phyloP scores from a whole-genome alignment of 2,888 invertebrate genomes.

The Cephus pygmeus region DNA sequence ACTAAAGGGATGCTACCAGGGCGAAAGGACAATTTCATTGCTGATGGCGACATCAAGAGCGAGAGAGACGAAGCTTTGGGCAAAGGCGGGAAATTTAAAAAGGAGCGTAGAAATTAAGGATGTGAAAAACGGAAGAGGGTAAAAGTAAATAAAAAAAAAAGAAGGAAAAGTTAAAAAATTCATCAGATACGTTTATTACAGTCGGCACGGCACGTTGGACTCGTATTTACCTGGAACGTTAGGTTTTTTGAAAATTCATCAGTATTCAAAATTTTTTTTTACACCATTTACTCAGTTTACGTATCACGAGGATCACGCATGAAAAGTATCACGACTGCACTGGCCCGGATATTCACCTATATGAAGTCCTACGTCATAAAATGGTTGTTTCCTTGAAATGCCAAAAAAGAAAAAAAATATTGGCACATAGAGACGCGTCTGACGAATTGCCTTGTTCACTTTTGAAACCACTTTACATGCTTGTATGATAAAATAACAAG shows the following conservation, averaged over 20 bases:
- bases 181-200: neutral
- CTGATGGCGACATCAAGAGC: neutral
- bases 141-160: neutral
- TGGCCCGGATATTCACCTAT: neutral
- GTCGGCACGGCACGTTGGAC: neutral
- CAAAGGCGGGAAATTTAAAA: neutral
- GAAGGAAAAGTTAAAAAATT: neutral
- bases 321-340: neutral
- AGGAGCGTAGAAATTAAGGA: neutral
- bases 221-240: neutral
- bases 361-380: neutral
- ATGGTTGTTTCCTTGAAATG: neutral
- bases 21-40: neutral
- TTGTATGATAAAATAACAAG: too few relatives aligned
- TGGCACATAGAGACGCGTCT: neutral
- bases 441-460: neutral
- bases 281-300: neutral
- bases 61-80: neutral
- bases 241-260: neutral
- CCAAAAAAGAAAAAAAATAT: neutral
- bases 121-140: neutral
- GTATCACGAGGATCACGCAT: neutral
- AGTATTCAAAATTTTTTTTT: neutral
- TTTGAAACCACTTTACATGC: neutral
- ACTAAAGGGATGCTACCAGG: neutral